Percentiles rank a stretch among this genome's conserved stretches.
phyloP scores from a whole-genome alignment of 2,113 vertebrate species.

The Aythya baeri region DNA sequence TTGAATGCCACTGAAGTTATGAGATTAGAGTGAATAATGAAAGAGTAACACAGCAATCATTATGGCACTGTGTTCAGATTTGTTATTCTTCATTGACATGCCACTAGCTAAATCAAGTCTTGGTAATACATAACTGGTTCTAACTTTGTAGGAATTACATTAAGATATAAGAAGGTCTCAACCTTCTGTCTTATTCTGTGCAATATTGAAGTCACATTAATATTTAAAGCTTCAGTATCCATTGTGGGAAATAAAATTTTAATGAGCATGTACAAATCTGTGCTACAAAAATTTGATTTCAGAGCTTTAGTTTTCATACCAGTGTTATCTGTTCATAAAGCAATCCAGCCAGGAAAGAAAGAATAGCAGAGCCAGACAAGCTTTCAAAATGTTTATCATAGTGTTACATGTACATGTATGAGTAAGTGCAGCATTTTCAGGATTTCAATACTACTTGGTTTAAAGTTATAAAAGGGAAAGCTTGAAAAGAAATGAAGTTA shows the following conservation, averaged over 20 bases:
- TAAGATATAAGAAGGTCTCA: conserved; percentile 52
- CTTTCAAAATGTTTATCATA: conserved; percentile 11
- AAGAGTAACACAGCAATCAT: conserved; percentile 40
- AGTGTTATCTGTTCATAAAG: conserved; percentile 29
- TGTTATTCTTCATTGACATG: conserved; percentile 49
- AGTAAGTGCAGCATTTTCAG: background rate
- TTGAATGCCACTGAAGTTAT: conserved; percentile 48
- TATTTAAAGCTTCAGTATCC: conserved; percentile 55
- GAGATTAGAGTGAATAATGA: conserved; percentile 57
- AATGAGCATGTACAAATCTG: conserved; percentile 46
- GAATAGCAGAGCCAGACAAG: background rate
- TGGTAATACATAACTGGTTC: conserved; percentile 37
- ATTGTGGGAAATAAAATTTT: conserved; percentile 58
- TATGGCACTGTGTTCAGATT: background rate
- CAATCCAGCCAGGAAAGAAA: background rate
- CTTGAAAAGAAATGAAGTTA: background rate
- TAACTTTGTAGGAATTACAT: conserved; percentile 52
- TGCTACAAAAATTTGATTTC: conserved; percentile 23
- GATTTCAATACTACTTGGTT: background rate
- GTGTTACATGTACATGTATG: too few relatives aligned
- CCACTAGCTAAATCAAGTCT: conserved; percentile 50
- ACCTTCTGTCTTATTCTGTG: conserved; percentile 56
- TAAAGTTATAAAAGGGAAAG: background rate
- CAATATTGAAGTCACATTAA: conserved; percentile 68
- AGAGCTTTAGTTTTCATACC: conserved; percentile 7